Percentiles rank a stretch among this genome's conserved stretches.
Conservation (phyloP, 2,888 invertebrate genomes). For the Nipponacmea schrenckii region DNA sequence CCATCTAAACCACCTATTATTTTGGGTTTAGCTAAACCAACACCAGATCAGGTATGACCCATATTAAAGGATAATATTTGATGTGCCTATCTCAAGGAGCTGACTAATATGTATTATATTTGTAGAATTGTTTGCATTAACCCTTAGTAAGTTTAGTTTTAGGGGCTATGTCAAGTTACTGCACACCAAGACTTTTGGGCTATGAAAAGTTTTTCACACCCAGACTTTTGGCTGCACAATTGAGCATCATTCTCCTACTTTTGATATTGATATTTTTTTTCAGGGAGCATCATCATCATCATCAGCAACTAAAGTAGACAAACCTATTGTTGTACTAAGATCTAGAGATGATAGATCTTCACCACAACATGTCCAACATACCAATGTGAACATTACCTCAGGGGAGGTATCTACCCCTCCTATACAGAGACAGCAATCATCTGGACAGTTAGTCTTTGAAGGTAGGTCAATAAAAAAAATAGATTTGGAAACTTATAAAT, state of each 20-base stretch:
- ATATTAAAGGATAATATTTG: too few species aligned
- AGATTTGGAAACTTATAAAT: too few species aligned
- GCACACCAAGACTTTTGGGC: too few species aligned
- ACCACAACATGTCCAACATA: neutral
- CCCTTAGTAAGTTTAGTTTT: too few species aligned
- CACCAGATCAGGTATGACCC: constrained; percentile 16
- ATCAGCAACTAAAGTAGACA: constrained; percentile 33
- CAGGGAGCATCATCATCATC: constrained; percentile 8
- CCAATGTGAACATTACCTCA: constrained; percentile 10
- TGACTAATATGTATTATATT: neutral
- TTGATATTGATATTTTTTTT: neutral
- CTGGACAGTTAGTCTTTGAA: constrained; percentile 11
- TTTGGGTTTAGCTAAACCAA: constrained; percentile 49
- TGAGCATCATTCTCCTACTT: too few species aligned
- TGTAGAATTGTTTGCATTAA: constrained; percentile 7
- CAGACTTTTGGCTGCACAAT: too few species aligned
- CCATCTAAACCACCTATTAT: constrained; percentile 45
- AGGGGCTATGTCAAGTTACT: too few species aligned
- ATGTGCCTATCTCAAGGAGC: too few species aligned
- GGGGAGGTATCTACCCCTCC: constrained; percentile 27
- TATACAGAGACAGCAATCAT: constrained; percentile 18
- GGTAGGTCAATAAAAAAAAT: constrained; percentile 11
- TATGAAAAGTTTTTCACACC: too few species aligned
- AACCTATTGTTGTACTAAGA: constrained; percentile 44
- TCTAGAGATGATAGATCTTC: constrained; percentile 37